These are phyloP conservation scores for Diadophis punctatus DNA, from an alignment of 2,113 vertebrate genomes.

Conservation along the genomic window DNA sequence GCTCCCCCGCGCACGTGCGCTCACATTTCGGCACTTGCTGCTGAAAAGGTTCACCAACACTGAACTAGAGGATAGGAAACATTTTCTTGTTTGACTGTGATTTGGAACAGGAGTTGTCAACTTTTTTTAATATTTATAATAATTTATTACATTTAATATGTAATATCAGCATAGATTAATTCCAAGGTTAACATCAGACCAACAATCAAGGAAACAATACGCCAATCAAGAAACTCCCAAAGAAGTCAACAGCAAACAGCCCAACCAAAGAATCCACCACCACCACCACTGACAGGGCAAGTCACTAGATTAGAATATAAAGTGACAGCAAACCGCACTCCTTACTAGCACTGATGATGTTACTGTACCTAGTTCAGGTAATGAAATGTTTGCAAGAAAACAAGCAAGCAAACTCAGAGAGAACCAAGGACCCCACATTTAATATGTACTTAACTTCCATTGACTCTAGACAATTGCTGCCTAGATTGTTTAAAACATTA, in stretches of 20 bases:
- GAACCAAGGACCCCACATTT: neutral
- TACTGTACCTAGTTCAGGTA: neutral
- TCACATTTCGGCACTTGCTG: no score
- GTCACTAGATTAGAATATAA: neutral
- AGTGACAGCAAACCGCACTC: neutral
- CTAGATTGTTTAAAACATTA: neutral
- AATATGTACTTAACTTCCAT: neutral
- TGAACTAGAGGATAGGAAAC: neutral
- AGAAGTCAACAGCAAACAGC: no score
- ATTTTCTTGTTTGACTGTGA: neutral
- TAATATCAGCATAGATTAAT: neutral
- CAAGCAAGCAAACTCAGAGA: neutral
- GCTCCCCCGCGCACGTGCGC: no score
- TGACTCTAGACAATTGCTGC: neutral
- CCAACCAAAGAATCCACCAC: no score
- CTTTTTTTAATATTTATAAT: neutral
- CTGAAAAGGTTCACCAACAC: no score
- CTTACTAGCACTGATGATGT: neutral
- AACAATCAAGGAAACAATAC: neutral
- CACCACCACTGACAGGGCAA: neutral
- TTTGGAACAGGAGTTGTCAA: neutral
- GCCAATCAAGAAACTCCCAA: no score
- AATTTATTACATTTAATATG: neutral
- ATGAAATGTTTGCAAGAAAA: neutral
- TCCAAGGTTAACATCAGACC: neutral